Percentiles rank a stretch among this genome's conserved stretches.
phyloP scores from a whole-genome alignment of 2,113 vertebrate species.

The Setophaga kirtlandii region DNA sequence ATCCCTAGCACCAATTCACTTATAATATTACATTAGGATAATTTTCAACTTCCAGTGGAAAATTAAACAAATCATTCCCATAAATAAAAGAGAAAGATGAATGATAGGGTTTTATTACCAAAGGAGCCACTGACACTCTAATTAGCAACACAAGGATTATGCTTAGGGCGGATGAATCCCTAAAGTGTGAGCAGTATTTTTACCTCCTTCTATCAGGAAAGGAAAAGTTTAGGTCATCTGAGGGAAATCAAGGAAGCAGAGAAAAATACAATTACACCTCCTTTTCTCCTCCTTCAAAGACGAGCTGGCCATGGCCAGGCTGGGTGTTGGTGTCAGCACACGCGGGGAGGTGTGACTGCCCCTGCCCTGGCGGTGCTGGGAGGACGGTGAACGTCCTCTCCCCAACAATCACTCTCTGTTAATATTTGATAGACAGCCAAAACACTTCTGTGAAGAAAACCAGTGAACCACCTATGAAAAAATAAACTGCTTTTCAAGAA shows the following conservation, averaged over 20 bases:
- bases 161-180: slow-evolving; percentile 9
- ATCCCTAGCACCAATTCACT: not conserved
- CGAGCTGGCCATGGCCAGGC: slow-evolving; percentile 3
- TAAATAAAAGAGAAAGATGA: not conserved
- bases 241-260: slow-evolving; percentile 9
- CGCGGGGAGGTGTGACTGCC: not conserved
- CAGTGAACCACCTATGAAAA: slow-evolving; percentile 62
- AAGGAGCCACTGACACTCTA: not conserved
- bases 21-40: not conserved
- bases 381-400: fast-evolving
- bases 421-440: slow-evolving; percentile 71
- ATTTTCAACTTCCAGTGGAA: not conserved
- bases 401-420: slow-evolving; percentile 67
- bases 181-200: not conserved
- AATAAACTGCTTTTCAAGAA: slow-evolving; percentile 77
- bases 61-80: not conserved
- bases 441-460: slow-evolving; percentile 47
- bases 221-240: slow-evolving; percentile 35
- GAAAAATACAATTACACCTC: not conserved
- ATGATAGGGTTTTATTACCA: not conserved
- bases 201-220: slow-evolving; percentile 6
- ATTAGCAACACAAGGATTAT: slow-evolving; percentile 42
- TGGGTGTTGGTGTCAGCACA: slow-evolving; percentile 28
- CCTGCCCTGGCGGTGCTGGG: not conserved
- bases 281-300: slow-evolving; percentile 7